A percentile compares a stretch with the other conserved stretches of the same genome.
phyloP scores from a whole-genome alignment of 2,113 vertebrate species.

The Tamias sibiricus region DNA sequence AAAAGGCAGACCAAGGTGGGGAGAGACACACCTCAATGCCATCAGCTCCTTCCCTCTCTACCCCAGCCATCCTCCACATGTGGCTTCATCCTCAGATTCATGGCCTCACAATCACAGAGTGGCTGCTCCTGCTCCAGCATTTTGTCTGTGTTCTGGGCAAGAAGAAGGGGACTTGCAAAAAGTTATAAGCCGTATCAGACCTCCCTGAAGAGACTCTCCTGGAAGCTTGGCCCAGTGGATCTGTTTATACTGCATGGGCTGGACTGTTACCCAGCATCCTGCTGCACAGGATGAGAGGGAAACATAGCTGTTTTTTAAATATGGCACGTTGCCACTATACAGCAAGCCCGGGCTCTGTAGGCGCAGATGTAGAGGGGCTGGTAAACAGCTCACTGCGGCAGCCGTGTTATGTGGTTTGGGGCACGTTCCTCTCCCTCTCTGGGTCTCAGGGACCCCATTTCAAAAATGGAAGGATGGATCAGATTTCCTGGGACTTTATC shows the following conservation, averaged over 20 bases:
- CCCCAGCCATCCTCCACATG: neutral
- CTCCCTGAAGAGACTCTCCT: neutral
- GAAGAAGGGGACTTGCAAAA: neutral
- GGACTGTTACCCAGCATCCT: neutral
- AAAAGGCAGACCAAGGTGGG: neutral
- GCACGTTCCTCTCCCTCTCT: rapidly evolving
- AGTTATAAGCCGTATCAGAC: neutral
- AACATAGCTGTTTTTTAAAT: neutral
- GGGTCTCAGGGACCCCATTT: neutral
- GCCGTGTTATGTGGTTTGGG: neutral
- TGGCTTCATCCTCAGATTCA: neutral
- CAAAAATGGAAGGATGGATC: neutral
- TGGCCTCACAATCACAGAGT: neutral
- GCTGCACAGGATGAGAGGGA: neutral
- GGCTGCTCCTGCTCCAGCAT: neutral
- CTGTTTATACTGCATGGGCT: neutral
- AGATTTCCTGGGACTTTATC: neutral
- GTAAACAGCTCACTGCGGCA: neutral
- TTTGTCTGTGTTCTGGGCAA: neutral
- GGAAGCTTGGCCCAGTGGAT: neutral
- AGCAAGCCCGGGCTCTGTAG: neutral
- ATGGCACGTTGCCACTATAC: neutral
- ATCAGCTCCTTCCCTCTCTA: neutral
- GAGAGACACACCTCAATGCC: neutral
- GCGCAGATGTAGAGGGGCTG: neutral